Base-by-base conservation (phyloP, 2,888 invertebrate species). In the Ellobium chinense region DNA sequence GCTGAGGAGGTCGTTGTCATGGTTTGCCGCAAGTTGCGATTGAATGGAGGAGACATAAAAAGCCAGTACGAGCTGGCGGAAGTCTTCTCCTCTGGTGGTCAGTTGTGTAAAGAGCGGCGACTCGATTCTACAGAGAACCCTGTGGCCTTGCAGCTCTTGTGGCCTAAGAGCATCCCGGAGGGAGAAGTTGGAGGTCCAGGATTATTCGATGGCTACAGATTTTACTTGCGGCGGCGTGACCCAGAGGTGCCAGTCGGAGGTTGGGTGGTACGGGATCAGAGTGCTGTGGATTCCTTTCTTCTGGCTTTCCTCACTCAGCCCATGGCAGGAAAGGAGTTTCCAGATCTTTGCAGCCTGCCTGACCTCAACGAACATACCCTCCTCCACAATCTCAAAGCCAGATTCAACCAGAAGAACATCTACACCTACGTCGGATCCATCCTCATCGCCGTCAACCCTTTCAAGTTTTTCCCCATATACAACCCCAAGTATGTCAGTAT, bases 371-470 rank as follows among this genome's bases (percentile, higher is more conserved):
- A 98, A 93, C 96, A 96, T 93, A 98, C 98, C 1, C 94, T 98
- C 75, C 94, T 98, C 87, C 97, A 97, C 91, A 98, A 98, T 94
- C 94, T 99, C 85, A 89, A 89, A 82, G 96, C 96, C 85, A 95
- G 98, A 89, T 98, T 98, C 94, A 95, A 95, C 80, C 96, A 96
- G 88, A 97, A 97, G 69, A 97, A 98, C 93, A 98, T 98, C 89
- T 98, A 98, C 94, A 98, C 98, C 14, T 98, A 98, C 91, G 98
- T 98, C 86, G 98, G 98, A 76, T 97, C 97, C 78, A 98, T 99
- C 92, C 94, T 99, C 81, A 98, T 99, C 90, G 98, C 98, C 74
- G 96, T 98, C 85, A 98, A 98, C 88, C 94, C 94, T 14, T 98
- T 98, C 93, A 94, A 94, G 94, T 98, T 98, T 93, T 97, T 97